These are phyloP conservation scores for Heterotilapia buettikoferi DNA, from an alignment of 2,113 vertebrate species.

Conservation along the genomic window DNA sequence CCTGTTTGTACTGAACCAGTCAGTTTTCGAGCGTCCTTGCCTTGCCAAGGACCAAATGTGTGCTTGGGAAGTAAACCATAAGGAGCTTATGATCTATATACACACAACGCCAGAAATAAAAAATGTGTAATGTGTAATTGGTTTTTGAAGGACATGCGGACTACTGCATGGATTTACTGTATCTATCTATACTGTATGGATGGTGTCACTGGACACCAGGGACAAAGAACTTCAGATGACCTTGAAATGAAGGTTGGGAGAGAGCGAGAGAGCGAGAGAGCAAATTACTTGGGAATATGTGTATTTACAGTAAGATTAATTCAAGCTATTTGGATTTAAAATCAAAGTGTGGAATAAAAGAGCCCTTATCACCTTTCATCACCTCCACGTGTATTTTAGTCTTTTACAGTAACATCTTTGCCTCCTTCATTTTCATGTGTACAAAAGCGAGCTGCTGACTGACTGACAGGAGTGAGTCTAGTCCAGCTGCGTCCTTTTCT, in stretches of 20 bases:
- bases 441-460: not conserved
- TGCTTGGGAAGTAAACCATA: not conserved
- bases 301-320: not conserved
- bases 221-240: not conserved
- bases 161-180: not conserved
- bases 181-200: not conserved
- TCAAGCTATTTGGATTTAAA: not conserved
- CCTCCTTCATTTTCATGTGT: not conserved
- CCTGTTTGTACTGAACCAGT: not conserved
- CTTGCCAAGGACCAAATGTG: not conserved
- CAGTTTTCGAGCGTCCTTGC: not conserved
- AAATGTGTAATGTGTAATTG: not conserved
- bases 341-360: not conserved
- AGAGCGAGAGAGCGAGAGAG: not conserved
- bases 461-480: not conserved
- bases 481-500: not conserved
- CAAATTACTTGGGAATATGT: not conserved
- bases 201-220: not conserved
- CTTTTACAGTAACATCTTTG: not conserved
- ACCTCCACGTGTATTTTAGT: not conserved
- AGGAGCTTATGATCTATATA: not conserved
- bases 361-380: not conserved
- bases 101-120: not conserved
- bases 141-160: slow-evolving; percentile 13
- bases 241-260: not conserved